Conservation (phyloP, 2,113 vertebrate species). For the Phodopus roborovskii region DNA sequence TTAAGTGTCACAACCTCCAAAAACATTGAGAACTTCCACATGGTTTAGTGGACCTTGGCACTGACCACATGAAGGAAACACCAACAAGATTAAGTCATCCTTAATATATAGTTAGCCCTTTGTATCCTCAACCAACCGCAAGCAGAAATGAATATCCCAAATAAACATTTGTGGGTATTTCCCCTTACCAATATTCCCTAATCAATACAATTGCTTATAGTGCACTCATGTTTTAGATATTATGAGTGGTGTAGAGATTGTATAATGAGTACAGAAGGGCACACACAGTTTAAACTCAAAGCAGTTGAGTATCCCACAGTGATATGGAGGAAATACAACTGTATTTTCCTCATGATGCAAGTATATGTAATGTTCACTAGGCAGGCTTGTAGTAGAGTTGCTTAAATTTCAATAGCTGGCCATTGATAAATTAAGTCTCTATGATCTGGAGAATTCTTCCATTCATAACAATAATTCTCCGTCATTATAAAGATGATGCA, state of each 20-base stretch:
- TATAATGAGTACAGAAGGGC: background rate
- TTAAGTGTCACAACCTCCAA: background rate
- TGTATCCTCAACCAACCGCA: background rate
- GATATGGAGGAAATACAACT: background rate
- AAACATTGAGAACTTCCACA: background rate
- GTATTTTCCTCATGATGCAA: background rate
- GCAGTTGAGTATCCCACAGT: background rate
- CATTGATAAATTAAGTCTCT: background rate
- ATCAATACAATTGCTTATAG: background rate
- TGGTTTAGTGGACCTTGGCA: background rate
- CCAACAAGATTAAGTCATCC: background rate
- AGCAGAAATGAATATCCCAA: background rate
- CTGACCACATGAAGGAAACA: background rate
- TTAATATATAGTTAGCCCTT: background rate
- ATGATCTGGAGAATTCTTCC: conserved; percentile 15
- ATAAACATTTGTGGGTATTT: background rate
- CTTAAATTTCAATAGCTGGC: background rate
- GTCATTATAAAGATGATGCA: background rate
- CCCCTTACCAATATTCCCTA: background rate
- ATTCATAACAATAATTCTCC: background rate
- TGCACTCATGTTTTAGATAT: background rate
- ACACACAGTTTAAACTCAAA: background rate
- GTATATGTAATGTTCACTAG: background rate
- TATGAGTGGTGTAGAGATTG: background rate
- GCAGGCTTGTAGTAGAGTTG: background rate